Evolutionary conservation across 2,113 vertebrate genomes (phyloP).

Genomic region (Stictonetta naevosa): DNA sequence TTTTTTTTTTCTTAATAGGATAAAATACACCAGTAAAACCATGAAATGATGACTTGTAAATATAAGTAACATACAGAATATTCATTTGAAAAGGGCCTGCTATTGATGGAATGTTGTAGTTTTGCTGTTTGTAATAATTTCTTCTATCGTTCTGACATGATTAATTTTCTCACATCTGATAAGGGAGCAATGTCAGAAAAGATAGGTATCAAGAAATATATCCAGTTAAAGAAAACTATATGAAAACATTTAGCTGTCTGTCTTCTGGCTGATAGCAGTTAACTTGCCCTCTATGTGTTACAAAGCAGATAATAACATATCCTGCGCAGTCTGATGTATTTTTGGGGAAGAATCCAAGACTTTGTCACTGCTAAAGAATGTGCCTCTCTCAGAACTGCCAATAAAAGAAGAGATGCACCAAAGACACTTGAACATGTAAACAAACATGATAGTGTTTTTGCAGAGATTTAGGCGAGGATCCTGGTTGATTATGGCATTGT

Average conservation of each 20-base stretch:
- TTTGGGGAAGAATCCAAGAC: neutral
- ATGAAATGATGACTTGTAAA: neutral
- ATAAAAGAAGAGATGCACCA: neutral
- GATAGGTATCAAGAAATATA: neutral
- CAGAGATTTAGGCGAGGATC: neutral
- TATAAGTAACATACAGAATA: neutral
- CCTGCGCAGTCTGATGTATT: neutral
- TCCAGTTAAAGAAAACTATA: neutral
- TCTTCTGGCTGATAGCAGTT: neutral
- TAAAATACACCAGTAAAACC: neutral
- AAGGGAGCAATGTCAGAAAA: neutral
- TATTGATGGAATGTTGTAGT: neutral
- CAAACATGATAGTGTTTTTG: neutral
- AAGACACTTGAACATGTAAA: neutral
- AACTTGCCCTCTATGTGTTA: neutral
- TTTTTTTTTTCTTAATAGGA: neutral
- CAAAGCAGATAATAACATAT: constrained; percentile 33
- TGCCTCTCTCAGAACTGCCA: neutral
- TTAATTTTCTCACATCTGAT: constrained; percentile 9
- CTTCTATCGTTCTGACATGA: neutral
- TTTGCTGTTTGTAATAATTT: neutral
- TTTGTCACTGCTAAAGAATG: constrained; percentile 1
- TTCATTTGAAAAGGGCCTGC: neutral
- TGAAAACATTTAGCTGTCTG: constrained; percentile 6
- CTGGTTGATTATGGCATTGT: rapidly evolving